These are phyloP conservation scores for Lindbergichthys nudifrons DNA, from an alignment of 2,797 vertebrate species.

Conservation along the genomic window DNA sequence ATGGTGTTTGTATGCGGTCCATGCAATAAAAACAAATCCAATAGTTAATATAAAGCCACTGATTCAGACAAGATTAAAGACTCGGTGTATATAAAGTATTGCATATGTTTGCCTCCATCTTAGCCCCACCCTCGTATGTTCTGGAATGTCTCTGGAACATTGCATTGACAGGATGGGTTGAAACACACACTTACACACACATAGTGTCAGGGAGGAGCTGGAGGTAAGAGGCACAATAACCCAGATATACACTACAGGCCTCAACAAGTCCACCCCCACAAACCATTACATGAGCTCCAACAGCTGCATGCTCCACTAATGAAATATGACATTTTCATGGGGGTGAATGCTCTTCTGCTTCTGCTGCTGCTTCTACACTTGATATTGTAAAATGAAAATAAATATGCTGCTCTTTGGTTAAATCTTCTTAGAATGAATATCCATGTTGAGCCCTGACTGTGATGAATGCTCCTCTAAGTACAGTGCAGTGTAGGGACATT, in stretches of 20 bases:
- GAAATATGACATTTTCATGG: not conserved
- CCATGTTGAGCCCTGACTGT: not conserved
- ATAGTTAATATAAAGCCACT: too few relatives aligned
- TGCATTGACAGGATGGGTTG: not conserved
- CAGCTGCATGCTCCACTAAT: not conserved
- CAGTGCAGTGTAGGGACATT: not conserved
- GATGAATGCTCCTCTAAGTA: not conserved
- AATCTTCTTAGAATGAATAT: not conserved
- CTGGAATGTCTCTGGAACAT: not conserved
- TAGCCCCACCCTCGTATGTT: too few relatives aligned
- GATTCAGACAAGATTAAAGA: too few relatives aligned
- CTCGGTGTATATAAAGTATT: too few relatives aligned
- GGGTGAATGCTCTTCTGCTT: not conserved
- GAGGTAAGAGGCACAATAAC: constrained; percentile 20
- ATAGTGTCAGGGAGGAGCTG: constrained; percentile 20
- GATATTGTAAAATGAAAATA: not conserved
- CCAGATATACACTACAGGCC: constrained; percentile 47
- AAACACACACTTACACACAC: constrained; percentile 7
- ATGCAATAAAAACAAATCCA: too few relatives aligned
- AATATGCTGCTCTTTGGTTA: not conserved
- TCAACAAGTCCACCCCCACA: constrained; percentile 53
- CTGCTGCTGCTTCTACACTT: not conserved
- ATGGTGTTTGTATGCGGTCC: too few relatives aligned
- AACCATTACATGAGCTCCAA: constrained; percentile 34
- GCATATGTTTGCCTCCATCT: too few relatives aligned